A percentile compares a stretch with the other conserved stretches of the same genome.
phyloP scores from a whole-genome alignment of 2,113 vertebrate genomes.

The Notarius quadriscutis region DNA sequence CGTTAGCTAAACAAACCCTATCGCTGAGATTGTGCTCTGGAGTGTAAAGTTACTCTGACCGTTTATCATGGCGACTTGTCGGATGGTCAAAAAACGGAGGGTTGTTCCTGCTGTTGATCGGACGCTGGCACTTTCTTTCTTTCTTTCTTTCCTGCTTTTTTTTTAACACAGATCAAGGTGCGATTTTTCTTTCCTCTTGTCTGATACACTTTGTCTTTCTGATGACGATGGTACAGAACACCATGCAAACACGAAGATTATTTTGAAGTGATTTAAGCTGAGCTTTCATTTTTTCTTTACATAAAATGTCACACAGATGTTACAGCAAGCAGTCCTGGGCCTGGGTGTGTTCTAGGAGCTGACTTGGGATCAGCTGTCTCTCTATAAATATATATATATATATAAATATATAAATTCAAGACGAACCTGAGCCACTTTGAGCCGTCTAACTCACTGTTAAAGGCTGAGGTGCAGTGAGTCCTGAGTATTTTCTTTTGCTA shows the following conservation, averaged over 20 bases:
- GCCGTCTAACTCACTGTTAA: not conserved
- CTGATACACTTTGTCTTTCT: conserved; percentile 57
- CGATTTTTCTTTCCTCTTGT: conserved; percentile 44
- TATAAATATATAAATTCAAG: not conserved
- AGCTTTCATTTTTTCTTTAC: conserved; percentile 24
- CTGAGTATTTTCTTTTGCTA: not conserved
- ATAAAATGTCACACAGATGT: conserved; percentile 29
- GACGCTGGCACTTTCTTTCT: conserved; percentile 79
- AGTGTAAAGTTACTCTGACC: conserved; percentile 86
- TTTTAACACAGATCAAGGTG: conserved; percentile 76
- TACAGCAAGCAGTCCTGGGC: conserved; percentile 37
- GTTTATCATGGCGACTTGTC: conserved; percentile 83
- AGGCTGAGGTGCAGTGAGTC: not conserved
- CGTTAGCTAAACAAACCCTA: conserved; percentile 88
- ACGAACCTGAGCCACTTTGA: not conserved
- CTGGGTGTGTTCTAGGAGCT: not conserved
- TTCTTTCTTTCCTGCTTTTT: not conserved
- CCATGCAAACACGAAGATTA: conserved; percentile 41
- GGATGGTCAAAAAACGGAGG: conserved; percentile 84
- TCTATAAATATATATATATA: not conserved
- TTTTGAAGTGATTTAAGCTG: conserved; percentile 74
- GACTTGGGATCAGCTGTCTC: not conserved
- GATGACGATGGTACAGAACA: conserved; percentile 48
- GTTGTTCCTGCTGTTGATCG: conserved; percentile 77
- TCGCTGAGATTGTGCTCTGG: conserved; percentile 89